Evolutionary conservation across 2,888 invertebrate genomes (phyloP).

Genomic region (Synanthedon andrenaeformis): DNA sequence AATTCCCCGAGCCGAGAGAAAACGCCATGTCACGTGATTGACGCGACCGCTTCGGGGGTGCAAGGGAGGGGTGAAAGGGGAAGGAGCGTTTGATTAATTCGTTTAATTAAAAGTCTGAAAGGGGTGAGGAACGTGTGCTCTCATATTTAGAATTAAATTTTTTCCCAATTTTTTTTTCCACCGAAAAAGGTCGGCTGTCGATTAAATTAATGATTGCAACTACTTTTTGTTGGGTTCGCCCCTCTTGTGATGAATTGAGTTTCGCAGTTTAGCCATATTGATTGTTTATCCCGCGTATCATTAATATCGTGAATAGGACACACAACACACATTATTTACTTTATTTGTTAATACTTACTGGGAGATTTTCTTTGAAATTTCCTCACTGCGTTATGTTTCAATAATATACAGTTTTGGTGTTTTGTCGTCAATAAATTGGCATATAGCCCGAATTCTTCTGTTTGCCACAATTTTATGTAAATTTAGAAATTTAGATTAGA

Average conservation of each 20-base stretch:
- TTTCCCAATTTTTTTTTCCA: background rate
- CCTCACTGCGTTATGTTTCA: too few relatives aligned
- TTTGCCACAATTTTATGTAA: too few relatives aligned
- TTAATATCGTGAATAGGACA: background rate
- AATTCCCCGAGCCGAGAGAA: slow-evolving; percentile 1
- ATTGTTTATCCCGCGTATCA: background rate
- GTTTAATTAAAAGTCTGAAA: slow-evolving; percentile 31
- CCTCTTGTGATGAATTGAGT: background rate
- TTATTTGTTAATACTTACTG: too few relatives aligned
- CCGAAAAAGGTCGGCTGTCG: slow-evolving; percentile 1
- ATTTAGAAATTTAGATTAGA: too few relatives aligned
- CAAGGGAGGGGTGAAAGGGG: slow-evolving; percentile 5
- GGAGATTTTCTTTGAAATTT: too few relatives aligned
- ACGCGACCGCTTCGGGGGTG: slow-evolving; percentile 11
- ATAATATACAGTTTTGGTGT: too few relatives aligned
- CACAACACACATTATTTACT: too few relatives aligned
- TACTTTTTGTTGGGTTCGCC: background rate
- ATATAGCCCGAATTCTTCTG: too few relatives aligned
- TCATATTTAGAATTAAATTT: slow-evolving; percentile 7
- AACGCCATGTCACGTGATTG: slow-evolving; percentile 18
- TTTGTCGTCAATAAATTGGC: too few relatives aligned
- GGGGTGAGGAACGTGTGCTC: slow-evolving; percentile 4
- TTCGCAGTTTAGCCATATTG: background rate
- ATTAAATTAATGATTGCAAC: slow-evolving; percentile 4
- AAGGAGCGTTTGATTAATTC: slow-evolving; percentile 29